Base-by-base conservation (phyloP, 2,113 vertebrate species). In the Pygoscelis antarcticus region DNA sequence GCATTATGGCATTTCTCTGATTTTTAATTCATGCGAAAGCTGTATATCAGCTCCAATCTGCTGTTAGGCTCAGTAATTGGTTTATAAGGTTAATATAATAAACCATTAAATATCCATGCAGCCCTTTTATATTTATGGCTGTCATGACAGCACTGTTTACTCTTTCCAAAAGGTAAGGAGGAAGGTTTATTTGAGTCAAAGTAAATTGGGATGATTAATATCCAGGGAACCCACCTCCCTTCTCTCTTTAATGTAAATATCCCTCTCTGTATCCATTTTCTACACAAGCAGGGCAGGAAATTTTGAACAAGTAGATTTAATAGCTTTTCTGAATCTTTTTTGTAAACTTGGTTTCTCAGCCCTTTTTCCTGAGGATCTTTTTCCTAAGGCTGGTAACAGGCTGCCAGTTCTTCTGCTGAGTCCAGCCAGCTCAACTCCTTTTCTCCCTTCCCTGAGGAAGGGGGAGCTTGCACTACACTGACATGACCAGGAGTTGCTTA, bases 11-110 rank as follows among this genome's bases (percentile, higher is more conserved):
- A 92, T 87, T 94, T 86, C 23, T 57, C 44, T 51, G 44, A 49
- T 58, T 68, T 96, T 93, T 90, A 95, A 83, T 83, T 94, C 55
- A 86, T 64, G 68, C 1, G 21, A 95, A 96, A 93, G 70, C 32
- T 92, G 36, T 42, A 18, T 61, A 74, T 89, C 51, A 88, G 38
- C 36, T 84, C 46, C 88, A 94, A 94, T 82, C 89, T 96, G 82
- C 46, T 93, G 81, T 64, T 85, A 60, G 55, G 65, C 75, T 92
- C 87, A 91, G 95, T 71, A 97, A 91, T 9, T 95, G 71, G 71
- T 94, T 94, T 94, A 83, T 95, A 93, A 97, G 87, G 80, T 97
- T 97, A 97, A 82, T 96, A 84, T 78, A 95, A 97, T 75, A 96
- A 92, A 90, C 65, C n/a, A 55, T 88, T 94, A 97, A 95, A 64